Percentiles rank a stretch among this genome's conserved stretches.
phyloP scores from a whole-genome alignment of 2,113 vertebrate genomes.

The Nymphicus hollandicus region DNA sequence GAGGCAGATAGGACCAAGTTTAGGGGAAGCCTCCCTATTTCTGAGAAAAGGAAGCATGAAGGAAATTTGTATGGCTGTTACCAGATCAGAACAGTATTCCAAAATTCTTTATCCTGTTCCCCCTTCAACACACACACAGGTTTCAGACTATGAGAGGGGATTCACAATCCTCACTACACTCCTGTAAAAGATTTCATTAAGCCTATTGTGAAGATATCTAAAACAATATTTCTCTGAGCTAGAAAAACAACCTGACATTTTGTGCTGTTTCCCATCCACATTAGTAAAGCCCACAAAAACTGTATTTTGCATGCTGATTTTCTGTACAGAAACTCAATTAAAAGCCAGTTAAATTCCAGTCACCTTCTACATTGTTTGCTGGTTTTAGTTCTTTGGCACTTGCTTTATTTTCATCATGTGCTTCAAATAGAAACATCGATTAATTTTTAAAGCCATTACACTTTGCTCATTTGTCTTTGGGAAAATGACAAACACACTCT shows the following conservation, averaged over 20 bases:
- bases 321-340: not conserved
- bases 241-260: not conserved
- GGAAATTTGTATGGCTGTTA: not conserved
- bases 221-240: not conserved
- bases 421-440: constrained; percentile 1
- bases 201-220: not conserved
- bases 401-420: not conserved
- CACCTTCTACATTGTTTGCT: not conserved
- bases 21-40: not conserved
- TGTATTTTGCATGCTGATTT: not conserved
- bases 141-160: not conserved
- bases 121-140: not conserved
- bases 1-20: not conserved
- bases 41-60: not conserved
- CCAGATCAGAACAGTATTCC: not conserved
- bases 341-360: constrained; percentile 2
- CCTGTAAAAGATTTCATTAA: not conserved
- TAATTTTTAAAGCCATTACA: not conserved
- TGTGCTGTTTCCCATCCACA: not conserved
- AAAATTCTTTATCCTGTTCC: not conserved
- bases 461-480: not conserved
- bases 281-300: not conserved
- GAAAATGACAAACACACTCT: not conserved
- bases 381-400: not conserved
- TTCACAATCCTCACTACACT: not conserved